Evolutionary conservation across 2,113 vertebrate genomes (phyloP), one percentile per base, ranked within the genome.

Genomic region (Dicentrarchus labrax): DNA sequence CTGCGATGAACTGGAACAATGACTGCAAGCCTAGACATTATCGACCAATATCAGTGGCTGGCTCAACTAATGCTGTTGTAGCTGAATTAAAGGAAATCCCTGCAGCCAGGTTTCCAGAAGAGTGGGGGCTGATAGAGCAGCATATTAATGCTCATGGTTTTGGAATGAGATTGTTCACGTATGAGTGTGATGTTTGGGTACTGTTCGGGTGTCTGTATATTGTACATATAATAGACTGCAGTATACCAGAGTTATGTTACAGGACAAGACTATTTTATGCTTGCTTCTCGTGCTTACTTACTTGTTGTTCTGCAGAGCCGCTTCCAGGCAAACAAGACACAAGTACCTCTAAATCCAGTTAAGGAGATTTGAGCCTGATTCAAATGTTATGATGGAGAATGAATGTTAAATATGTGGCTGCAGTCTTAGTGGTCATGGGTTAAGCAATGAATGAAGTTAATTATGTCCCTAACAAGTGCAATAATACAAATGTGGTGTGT

Each of bases 381-480:
- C 16, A 16, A 11, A 30, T 16, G 8, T 19, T 21, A 1, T 21
- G 68, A 21, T 41, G 47, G 19, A 17, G 56, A 65, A 10, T 43
- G 19, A 56, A 53, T 38, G 22, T 19, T 22, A 57, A 48, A 61
- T 16, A 9, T 22, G 19, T 15, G 0, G 0, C 30, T 62, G 53
- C 0, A n/a, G 59, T 7, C 13, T 13, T 13, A 51, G 36, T 56
- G 45, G 36, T 30, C 13, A 19, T 2, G 8, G 45, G 10, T 36
- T 12, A 13, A 57, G 21, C 39, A 66, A 2, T 45, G 45, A 60
- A 22, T 10, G 65, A 24, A 54, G 19, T 75, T 76, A 65, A 84
- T 79, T 60, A 72, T 45, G 21, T 54, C n/a, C 43, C 51, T 50
- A 62, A 80, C 22, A 45, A 72, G 22, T 41, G 7, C 47, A 54